Conservation (phyloP, 2,888 invertebrate genomes). For the Fissipunctia ypsillon region DNA sequence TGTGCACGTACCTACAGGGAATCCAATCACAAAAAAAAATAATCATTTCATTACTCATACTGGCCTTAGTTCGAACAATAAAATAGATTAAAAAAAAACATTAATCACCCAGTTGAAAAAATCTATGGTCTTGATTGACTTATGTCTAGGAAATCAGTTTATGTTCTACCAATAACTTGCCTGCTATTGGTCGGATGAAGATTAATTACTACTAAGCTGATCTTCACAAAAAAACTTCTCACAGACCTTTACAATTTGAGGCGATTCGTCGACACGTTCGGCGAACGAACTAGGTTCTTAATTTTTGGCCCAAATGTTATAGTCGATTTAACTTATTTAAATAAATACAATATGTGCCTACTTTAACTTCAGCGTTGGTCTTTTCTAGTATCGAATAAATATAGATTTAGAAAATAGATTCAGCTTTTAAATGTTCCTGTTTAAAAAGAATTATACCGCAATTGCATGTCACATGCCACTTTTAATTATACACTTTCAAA, state of each 20-base stretch:
- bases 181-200: conserved; percentile 5
- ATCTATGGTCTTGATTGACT: conserved; percentile 11
- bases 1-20: not conserved
- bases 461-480: conserved; percentile 48
- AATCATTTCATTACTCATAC: not conserved
- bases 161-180: conserved; percentile 5
- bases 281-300: not conserved
- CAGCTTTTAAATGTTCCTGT: conserved; percentile 12
- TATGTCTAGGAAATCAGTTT: not conserved
- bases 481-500: conserved; percentile 2
- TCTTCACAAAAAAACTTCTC: conserved; percentile 1
- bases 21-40: not conserved
- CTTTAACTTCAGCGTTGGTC: not conserved
- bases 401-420: conserved; percentile 12
- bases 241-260: conserved; percentile 1
- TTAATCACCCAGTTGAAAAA: not conserved
- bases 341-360: not conserved
- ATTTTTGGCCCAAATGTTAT: not conserved
- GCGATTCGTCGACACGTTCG: not conserved
- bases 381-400: not conserved
- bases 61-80: not conserved
- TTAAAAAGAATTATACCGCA: conserved; percentile 21
- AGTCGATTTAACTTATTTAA: not conserved
- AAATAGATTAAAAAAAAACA: not conserved
- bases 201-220: conserved; percentile 23